Base-by-base conservation (phyloP, 2,113 vertebrate species). In the Phaethornis superciliosus region DNA sequence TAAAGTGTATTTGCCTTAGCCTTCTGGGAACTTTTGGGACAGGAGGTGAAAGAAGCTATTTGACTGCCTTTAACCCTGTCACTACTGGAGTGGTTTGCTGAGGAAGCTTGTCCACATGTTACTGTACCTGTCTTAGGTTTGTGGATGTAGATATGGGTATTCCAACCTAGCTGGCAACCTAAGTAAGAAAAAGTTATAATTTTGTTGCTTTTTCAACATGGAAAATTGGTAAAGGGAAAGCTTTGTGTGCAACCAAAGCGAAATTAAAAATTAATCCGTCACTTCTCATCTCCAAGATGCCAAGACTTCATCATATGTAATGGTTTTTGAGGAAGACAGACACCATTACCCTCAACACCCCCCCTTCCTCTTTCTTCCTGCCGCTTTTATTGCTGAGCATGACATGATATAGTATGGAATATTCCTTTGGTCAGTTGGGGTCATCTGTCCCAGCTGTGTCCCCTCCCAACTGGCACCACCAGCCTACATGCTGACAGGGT, bases 341-440 rank as follows among this genome's bases (percentile, higher is more conserved):
- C 26, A 7, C 6, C 28, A 16, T 2, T 19, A 77, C 3, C 4
- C 4, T 1, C 4, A 42, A 52, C 1, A 1, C 30, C 10, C 1
- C 3, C 10, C 0, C 0, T 56, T 65, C 30, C 20, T 55, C 27
- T 6, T 7, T 30, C 30, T 58, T 70, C 11, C 16, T 27, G 12
- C 27, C 56, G 33, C 17, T 67, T 33, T 22, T 12, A 10, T 23
- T 49, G 22, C 17, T 49, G 8, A n/a, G 6, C 23, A n/a, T 32
- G 1, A 30, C 2, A 0, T 35, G 32, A 46, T 13, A 54, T 12
- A 26, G 4, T 32, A 15, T 35, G 26, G 37, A 54, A 63, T 54
- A 72, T 30, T 32, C 8, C 9, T 65, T 56, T n/a, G 11, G 7
- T 49, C 60, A 58, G 23, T 7, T 75, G 42, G 7, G 12, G 23